Conservation (phyloP, 2,113 vertebrate species). For the Uria lomvia region DNA sequence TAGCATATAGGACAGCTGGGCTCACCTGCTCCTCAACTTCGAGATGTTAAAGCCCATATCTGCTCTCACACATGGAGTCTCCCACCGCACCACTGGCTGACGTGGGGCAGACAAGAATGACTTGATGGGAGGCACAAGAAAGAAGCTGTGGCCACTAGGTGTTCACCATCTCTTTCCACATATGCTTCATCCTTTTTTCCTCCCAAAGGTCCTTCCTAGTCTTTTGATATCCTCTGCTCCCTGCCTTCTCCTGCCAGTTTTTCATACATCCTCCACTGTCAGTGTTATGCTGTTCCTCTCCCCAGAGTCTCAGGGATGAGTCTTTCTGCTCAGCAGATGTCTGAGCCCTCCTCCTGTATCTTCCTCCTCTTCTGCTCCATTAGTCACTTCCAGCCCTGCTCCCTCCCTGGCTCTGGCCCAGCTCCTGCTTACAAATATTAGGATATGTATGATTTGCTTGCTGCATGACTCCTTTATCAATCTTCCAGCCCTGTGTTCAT, state of each 20-base stretch:
- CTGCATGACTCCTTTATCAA: slow-evolving; percentile 36
- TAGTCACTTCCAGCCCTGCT: not conserved
- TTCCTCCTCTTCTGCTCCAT: not conserved
- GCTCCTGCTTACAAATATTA: slow-evolving; percentile 34
- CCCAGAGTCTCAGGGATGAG: not conserved
- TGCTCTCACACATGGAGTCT: not conserved
- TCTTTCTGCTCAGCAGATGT: not conserved
- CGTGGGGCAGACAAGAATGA: not conserved
- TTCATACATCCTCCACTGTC: not conserved
- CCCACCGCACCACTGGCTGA: rapidly evolving
- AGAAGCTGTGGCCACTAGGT: not conserved
- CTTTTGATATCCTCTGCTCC: not conserved
- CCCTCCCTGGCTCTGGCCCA: not conserved
- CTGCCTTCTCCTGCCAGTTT: not conserved
- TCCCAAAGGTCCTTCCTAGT: not conserved
- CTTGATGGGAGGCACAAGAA: not conserved
- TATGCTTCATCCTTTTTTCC: not conserved
- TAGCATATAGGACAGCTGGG: not conserved
- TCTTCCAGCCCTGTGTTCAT: slow-evolving; percentile 10
- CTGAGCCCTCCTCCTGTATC: not conserved
- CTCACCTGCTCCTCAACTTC: not conserved
- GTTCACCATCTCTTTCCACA: not conserved
- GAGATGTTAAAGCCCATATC: not conserved
- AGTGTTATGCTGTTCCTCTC: not conserved
- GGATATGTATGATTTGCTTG: slow-evolving; percentile 40